These are phyloP conservation scores for Xenentodon cancila DNA, from an alignment of 2,797 vertebrate species.

Conservation along the genomic window DNA sequence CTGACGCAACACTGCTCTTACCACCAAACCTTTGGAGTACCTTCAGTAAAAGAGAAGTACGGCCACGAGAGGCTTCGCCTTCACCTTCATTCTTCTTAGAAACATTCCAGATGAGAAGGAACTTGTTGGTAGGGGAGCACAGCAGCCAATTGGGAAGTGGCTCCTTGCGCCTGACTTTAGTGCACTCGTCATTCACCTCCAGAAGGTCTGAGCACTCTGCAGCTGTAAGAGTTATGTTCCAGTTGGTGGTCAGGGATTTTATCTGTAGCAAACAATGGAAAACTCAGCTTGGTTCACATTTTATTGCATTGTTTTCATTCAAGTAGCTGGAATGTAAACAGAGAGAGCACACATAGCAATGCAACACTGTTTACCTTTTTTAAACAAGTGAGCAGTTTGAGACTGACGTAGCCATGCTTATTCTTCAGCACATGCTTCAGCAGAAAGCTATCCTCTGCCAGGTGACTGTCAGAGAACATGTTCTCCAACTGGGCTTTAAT, in stretches of 20 bases:
- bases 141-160: conserved; percentile 81
- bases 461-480: conserved; percentile 56
- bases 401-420: conserved; percentile 56
- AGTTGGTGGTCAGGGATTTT: conserved; percentile 83
- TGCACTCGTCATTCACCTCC: conserved; percentile 84
- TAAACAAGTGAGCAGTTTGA: conserved; percentile 67
- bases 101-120: conserved; percentile 83
- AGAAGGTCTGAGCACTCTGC: conserved; percentile 78
- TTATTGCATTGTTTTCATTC: conserved; percentile 25
- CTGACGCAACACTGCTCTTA: conserved; percentile 70
- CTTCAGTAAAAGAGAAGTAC: conserved; percentile 65
- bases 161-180: conserved; percentile 80
- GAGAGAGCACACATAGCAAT: conserved; percentile 14
- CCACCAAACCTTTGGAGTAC: conserved; percentile 74
- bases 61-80: neutral
- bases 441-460: conserved; percentile 66
- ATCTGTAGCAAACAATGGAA: conserved; percentile 71
- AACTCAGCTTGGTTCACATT: conserved; percentile 48
- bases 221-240: conserved; percentile 80
- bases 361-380: conserved; percentile 49
- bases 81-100: conserved; percentile 13
- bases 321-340: conserved; percentile 27
- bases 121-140: conserved; percentile 78
- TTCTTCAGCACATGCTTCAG: conserved; percentile 64
- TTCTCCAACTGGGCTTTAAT: conserved; percentile 60